Base-by-base conservation (phyloP, 2,888 invertebrate species). In the Epinotia demarniana region DNA sequence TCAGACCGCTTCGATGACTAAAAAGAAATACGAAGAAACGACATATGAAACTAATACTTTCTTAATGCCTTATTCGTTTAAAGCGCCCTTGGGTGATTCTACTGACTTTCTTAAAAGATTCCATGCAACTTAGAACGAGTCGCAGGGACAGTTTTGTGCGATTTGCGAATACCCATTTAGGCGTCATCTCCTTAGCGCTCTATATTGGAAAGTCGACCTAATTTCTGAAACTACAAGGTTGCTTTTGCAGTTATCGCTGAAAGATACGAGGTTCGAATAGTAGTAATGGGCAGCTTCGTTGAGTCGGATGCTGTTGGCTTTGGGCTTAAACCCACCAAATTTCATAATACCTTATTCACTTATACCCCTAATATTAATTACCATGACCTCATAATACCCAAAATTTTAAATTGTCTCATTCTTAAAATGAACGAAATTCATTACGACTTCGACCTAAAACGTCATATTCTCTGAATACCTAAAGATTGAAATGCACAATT, bases 11-110 rank as follows among this genome's bases (percentile, higher is more conserved):
- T 69, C 43, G 6, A 19, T 12, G 43, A 16, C 16, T 69, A 27
- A n/a, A 58, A 60, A 43, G 69, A 69, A 69, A 69, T 46, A 60
- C 69, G 58, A 60, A 18, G 58, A n/a, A 16, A 43, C 69, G 11
- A 46, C 58, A 46, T 60, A 60, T 46, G 46, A 46, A n/a, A 60
- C 43, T 3, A 3, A 27, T 58, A 69, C 69, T 58, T 69, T 69
- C 69, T 60, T 46, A 58, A 58, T 60, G 58, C 69, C 58, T 58
- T 69, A 27, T 58, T 43, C 19, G 8, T 18, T 23, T 46, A 58
- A n/a, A 58, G 19, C 5, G 11, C 12, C 23, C 43, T 13, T 43
- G 57, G 57, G 68, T 43, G 57, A 43, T 43, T 68, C 57, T 57
- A 16, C 68, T 13, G 58, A 60, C 43, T 60, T 69, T 69, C 69